phyloP scores from a whole-genome alignment of 2,113 vertebrate species.

The Cephalopholis sonnerati region DNA sequence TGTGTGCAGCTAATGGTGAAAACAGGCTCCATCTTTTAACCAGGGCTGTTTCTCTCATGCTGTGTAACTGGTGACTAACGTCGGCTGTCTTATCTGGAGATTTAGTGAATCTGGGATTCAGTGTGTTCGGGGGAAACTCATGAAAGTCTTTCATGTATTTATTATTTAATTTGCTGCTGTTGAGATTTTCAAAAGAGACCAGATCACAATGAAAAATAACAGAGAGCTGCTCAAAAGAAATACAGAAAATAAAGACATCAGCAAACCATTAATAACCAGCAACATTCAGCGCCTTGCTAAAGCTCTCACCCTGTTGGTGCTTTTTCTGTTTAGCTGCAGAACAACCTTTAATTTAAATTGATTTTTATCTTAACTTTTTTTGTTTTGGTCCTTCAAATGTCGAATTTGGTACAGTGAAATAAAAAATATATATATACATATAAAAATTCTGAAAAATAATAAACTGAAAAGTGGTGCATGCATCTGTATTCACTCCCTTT shows the following conservation, averaged over 20 bases:
- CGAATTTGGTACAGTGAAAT: no score
- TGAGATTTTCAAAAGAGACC: background rate
- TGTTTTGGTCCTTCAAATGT: no score
- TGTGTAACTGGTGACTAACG: background rate
- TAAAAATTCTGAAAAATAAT: no score
- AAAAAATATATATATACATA: no score
- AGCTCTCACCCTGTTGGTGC: no score
- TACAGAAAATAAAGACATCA: background rate
- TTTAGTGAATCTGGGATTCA: background rate
- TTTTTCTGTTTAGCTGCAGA: no score
- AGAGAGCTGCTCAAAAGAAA: background rate
- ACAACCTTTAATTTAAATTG: no score
- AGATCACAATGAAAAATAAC: background rate
- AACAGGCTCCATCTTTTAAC: background rate
- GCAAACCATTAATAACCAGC: no score
- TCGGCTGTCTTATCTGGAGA: background rate
- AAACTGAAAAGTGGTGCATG: no score
- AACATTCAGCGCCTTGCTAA: no score
- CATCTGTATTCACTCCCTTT: no score
- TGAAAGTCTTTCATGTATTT: background rate
- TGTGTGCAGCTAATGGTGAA: background rate
- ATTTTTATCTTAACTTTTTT: no score
- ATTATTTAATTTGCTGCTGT: background rate
- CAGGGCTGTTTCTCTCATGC: background rate
- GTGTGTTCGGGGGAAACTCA: background rate